phyloP scores from a whole-genome alignment of 1,140 invertebrate species.

The Aphaenogaster ashmeadi region DNA sequence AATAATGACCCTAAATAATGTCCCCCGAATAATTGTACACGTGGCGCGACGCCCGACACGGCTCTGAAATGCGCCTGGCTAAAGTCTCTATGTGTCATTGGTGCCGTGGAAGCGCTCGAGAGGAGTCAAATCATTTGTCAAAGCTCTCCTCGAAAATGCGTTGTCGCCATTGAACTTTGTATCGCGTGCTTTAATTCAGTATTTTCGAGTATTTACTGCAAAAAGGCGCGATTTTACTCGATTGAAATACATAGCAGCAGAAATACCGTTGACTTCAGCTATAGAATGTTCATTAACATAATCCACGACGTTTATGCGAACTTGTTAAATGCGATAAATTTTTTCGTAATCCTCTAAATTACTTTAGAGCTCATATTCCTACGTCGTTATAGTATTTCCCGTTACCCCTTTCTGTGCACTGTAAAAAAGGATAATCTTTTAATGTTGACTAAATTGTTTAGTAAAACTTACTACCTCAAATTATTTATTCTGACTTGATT shows the following conservation, averaged over 20 bases:
- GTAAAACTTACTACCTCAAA: no score
- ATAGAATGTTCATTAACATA: not conserved
- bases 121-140: conserved; percentile 46
- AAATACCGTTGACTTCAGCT: not conserved
- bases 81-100: conserved; percentile 3
- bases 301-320: not conserved
- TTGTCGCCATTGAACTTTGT: not conserved
- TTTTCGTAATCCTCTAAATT: not conserved
- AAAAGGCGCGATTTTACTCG: not conserved
- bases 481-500: no score
- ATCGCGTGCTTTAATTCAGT: not conserved
- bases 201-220: not conserved
- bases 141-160: not conserved
- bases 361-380: not conserved
- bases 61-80: no score
- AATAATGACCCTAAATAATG: conserved; percentile 69
- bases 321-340: not conserved
- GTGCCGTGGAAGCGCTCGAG: not conserved
- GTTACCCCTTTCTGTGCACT: not conserved
- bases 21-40: conserved; percentile 49
- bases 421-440: no score
- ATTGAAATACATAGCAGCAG: not conserved
- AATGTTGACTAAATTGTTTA: no score
- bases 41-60: conserved; percentile 9
- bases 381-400: not conserved